Evolutionary conservation across 2,888 invertebrate species (phyloP).

Genomic region (Rhamphomyia laevipes): DNA sequence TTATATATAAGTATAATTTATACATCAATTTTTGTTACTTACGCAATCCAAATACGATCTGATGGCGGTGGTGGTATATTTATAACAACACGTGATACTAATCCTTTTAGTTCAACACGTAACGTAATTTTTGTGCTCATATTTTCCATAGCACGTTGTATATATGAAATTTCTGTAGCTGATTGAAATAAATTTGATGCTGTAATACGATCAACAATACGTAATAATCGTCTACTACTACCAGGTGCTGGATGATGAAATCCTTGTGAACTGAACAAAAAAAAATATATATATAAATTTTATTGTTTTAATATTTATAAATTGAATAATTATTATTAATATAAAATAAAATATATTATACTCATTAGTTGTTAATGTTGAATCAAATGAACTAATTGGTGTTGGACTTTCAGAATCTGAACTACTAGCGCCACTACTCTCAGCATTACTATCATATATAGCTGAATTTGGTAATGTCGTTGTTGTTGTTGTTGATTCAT

Average conservation of each 20-base stretch:
- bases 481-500: not conserved
- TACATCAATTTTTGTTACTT: conserved; percentile 15
- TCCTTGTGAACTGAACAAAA: conserved; percentile 18
- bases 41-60: conserved; percentile 68
- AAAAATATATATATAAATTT: not conserved
- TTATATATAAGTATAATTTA: not conserved
- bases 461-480: conserved; percentile 20
- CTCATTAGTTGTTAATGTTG: conserved; percentile 19
- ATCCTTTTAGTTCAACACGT: conserved; percentile 53
- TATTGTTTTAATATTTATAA: not conserved
- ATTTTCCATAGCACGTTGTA: conserved; percentile 63
- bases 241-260: conserved; percentile 29
- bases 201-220: conserved; percentile 36
- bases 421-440: conserved; percentile 34
- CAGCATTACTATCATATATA: conserved; percentile 36
- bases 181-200: conserved; percentile 41
- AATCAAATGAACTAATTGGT: conserved; percentile 17
- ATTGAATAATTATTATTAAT: not conserved
- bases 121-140: conserved; percentile 61
- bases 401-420: conserved; percentile 29
- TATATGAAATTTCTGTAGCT: conserved; percentile 50
- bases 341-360: not conserved
- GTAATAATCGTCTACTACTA: conserved; percentile 33
- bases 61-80: conserved; percentile 69
- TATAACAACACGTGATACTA: conserved; percentile 55